Evolutionary conservation across 2,888 invertebrate species (phyloP).

Genomic region (Drosophila suboccidentalis): DNA sequence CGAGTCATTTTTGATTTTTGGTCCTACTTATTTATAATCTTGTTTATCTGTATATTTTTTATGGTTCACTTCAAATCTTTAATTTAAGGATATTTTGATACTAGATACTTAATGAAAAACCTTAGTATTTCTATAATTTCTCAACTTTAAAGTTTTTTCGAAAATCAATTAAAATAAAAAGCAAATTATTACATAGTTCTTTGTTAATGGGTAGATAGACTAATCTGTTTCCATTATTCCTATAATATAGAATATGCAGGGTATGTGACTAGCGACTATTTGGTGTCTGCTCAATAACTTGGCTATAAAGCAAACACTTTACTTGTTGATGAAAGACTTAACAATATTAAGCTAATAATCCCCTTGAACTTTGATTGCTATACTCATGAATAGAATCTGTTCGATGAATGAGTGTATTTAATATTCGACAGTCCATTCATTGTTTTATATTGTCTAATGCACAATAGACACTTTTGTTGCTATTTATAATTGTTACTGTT

Average conservation of each 20-base stretch:
- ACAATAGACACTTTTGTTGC: constrained; percentile 46
- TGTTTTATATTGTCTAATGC: constrained; percentile 57
- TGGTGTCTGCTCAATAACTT: background rate
- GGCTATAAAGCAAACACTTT: background rate
- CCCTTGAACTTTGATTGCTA: background rate
- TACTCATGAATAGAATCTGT: background rate
- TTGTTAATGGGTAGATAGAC: no score
- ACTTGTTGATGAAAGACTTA: no score
- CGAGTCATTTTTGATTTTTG: background rate
- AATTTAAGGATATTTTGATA: no score
- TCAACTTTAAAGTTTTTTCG: no score
- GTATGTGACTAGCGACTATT: background rate
- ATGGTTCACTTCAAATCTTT: background rate
- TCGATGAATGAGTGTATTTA: constrained; percentile 33
- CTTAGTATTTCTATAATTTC: no score
- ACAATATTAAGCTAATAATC: background rate
- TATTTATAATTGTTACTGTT: constrained; percentile 6
- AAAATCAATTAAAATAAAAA: no score
- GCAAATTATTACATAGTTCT: no score
- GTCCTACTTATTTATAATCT: background rate
- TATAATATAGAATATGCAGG: background rate
- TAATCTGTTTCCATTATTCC: background rate
- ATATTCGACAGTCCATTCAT: constrained; percentile 9
- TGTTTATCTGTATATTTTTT: background rate
- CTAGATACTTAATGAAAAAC: no score